These are phyloP conservation scores for Onychostruthus taczanowskii DNA, from an alignment of 2,113 vertebrate genomes.

Conservation along the genomic window DNA sequence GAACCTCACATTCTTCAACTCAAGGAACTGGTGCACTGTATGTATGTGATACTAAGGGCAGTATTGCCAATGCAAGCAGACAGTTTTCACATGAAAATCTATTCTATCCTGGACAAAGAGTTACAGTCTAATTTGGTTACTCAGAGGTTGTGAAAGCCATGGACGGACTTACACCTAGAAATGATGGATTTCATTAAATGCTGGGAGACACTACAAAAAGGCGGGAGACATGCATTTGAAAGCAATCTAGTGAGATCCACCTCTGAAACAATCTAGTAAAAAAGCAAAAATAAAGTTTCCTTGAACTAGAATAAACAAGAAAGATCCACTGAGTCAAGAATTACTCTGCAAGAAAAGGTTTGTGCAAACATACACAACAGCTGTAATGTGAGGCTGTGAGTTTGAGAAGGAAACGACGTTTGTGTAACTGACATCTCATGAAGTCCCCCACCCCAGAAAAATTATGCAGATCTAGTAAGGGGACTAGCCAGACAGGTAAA, in stretches of 20 bases:
- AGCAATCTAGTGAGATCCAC: background rate
- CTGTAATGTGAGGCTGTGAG: background rate
- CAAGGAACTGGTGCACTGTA: no score
- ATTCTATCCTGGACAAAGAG: background rate
- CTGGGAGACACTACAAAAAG: background rate
- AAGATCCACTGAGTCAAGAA: background rate
- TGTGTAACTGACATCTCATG: background rate
- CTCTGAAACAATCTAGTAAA: background rate
- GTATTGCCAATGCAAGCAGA: background rate
- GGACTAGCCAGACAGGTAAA: background rate
- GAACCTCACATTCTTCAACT: background rate
- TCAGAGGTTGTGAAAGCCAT: background rate
- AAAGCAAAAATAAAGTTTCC: background rate
- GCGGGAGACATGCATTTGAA: background rate
- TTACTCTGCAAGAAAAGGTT: background rate
- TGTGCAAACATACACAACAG: background rate
- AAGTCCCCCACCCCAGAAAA: background rate
- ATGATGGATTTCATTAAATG: accelerated
- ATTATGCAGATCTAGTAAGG: background rate
- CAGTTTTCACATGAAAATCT: background rate
- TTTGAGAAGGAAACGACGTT: background rate
- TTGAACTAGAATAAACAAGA: background rate
- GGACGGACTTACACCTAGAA: background rate
- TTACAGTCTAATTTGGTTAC: background rate
- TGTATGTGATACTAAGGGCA: background rate